Conservation (phyloP, 2,888 invertebrate species). For the Pachliopta kotzebuea region DNA sequence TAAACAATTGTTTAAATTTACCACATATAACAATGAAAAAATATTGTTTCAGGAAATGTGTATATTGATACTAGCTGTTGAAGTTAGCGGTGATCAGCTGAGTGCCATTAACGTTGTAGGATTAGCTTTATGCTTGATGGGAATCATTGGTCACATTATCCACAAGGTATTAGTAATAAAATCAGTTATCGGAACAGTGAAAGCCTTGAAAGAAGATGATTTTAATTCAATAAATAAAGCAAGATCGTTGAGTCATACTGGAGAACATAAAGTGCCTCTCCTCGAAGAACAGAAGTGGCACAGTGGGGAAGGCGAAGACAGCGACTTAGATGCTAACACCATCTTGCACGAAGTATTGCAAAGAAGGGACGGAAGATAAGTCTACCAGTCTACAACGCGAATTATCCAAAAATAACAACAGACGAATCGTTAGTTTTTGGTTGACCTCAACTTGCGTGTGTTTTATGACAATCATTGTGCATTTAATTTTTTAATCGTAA, state of each 20-base stretch:
- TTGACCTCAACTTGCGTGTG: neutral
- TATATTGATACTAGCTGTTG: slow-evolving; percentile 93
- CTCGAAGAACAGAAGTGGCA: slow-evolving; percentile 55
- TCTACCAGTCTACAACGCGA: neutral
- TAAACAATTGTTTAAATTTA: no score
- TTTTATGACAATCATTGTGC: no score
- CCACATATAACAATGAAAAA: neutral
- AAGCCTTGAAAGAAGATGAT: slow-evolving; percentile 50
- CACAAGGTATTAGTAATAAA: slow-evolving; percentile 82
- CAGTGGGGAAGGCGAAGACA: slow-evolving; percentile 55
- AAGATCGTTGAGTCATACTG: slow-evolving; percentile 40
- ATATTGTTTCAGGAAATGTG: slow-evolving; percentile 90
- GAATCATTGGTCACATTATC: slow-evolving; percentile 91
- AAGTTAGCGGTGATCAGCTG: slow-evolving; percentile 92
- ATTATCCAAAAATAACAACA: neutral
- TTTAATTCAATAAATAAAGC: slow-evolving; percentile 43
- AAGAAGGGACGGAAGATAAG: slow-evolving; percentile 64
- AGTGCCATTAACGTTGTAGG: slow-evolving; percentile 92
- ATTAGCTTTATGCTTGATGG: slow-evolving; percentile 91
- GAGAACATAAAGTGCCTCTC: slow-evolving; percentile 56
- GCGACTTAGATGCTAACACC: slow-evolving; percentile 73
- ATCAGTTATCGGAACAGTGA: slow-evolving; percentile 53
- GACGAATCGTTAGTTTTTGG: neutral
- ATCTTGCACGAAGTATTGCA: slow-evolving; percentile 80
- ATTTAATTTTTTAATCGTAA: no score